These are phyloP conservation scores for Orius insidiosus DNA, from an alignment of 1,140 invertebrate species.

Conservation along the genomic window DNA sequence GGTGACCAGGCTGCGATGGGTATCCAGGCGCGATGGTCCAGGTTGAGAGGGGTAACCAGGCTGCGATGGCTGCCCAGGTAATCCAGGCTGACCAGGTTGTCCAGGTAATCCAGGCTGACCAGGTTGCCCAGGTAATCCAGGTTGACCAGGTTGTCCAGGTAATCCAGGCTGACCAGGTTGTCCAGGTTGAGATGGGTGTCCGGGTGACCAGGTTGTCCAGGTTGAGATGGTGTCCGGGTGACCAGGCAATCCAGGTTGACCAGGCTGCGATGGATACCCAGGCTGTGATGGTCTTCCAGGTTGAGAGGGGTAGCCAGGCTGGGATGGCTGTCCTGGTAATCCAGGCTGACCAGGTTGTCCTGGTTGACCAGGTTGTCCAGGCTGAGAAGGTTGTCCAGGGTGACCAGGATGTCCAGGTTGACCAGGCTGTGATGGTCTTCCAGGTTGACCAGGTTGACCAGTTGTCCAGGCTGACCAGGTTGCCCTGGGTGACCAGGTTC, in stretches of 20 bases:
- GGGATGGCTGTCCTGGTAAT: constrained; percentile 16
- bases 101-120: constrained; percentile 18
- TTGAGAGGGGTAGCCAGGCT: constrained; percentile 15
- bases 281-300: constrained; percentile 20
- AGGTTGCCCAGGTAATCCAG: no score
- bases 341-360: constrained; percentile 21
- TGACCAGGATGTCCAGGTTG: constrained; percentile 14
- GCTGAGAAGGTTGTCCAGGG: constrained; percentile 17
- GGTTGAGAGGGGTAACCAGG: constrained; percentile 17
- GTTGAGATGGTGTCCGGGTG: constrained; percentile 20
- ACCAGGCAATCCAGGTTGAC: constrained; percentile 18
- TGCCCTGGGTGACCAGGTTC: constrained; percentile 19
- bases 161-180: constrained; percentile 14
- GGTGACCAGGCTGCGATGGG: constrained; percentile 18
- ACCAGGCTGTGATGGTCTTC: constrained; percentile 21
- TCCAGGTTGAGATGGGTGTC: constrained; percentile 19
- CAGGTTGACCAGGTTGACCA: constrained; percentile 22
- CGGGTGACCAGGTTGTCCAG: constrained; percentile 17
- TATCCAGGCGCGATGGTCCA: constrained; percentile 17
- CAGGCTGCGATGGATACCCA: constrained; percentile 18
- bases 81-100: constrained; percentile 18
- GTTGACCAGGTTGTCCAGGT: constrained; percentile 14
- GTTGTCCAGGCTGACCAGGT: constrained; percentile 22
- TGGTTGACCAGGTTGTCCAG: constrained; percentile 15
- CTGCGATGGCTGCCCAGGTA: constrained; percentile 19